Conservation (phyloP, 2,797 vertebrate genomes). For the Pelochelys cantorii region DNA sequence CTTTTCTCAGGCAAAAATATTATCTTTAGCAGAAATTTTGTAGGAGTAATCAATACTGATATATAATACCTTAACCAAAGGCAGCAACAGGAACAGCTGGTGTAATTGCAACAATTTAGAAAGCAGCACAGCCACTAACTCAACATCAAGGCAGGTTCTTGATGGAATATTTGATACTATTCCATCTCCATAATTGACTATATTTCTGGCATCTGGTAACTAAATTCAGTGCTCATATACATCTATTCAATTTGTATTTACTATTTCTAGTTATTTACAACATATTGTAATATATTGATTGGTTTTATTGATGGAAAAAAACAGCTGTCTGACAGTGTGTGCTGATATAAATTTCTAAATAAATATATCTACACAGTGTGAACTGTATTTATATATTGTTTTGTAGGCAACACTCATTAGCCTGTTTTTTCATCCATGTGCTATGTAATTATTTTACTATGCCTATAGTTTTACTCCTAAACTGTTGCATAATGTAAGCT, state of each 20-base stretch:
- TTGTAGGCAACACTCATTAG: neutral
- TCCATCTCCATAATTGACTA: neutral
- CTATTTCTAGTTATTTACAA: slow-evolving; percentile 57
- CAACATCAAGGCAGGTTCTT: neutral
- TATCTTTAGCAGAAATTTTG: neutral
- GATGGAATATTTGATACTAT: neutral
- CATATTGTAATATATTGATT: neutral
- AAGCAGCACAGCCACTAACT: neutral
- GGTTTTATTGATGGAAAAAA: neutral
- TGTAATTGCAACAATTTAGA: neutral
- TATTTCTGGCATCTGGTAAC: slow-evolving; percentile 3
- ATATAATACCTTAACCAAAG: neutral
- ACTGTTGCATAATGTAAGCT: rapidly evolving
- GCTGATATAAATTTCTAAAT: neutral
- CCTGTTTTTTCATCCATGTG: neutral
- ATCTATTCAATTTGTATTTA: slow-evolving; percentile 46
- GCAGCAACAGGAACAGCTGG: neutral
- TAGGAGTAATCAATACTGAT: neutral
- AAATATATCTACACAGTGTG: neutral
- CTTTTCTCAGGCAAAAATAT: neutral
- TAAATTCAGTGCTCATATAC: slow-evolving; percentile 44
- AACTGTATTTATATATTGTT: neutral
- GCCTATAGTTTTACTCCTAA: neutral
- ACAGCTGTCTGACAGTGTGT: neutral
- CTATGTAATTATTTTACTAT: neutral